These are phyloP conservation scores for Lomographa bimaculata DNA, from an alignment of 2,888 invertebrate species.

Conservation along the genomic window DNA sequence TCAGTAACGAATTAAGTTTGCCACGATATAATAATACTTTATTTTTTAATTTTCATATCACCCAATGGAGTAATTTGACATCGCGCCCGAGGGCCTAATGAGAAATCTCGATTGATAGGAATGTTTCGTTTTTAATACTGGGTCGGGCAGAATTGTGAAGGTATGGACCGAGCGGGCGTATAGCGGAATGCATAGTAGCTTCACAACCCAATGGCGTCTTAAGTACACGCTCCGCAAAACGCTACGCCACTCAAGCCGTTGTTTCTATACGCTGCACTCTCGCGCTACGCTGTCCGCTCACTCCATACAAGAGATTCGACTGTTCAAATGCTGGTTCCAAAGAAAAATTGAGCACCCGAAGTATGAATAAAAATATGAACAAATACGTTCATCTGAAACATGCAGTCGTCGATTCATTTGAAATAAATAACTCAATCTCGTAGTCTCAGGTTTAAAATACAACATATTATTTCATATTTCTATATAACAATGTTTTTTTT, in stretches of 20 bases:
- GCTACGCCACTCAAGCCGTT: no score
- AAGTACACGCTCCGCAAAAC: no score
- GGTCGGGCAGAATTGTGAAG: no score
- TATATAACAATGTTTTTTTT: constrained; percentile 15
- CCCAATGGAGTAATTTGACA: constrained; percentile 67
- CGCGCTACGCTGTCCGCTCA: no score
- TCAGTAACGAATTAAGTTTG: constrained; percentile 54
- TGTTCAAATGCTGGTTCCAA: constrained; percentile 28
- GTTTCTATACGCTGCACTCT: no score
- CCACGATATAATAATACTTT: constrained; percentile 72
- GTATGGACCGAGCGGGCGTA: no score
- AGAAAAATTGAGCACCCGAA: constrained; percentile 36
- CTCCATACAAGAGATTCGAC: no score
- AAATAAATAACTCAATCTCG: constrained; percentile 8
- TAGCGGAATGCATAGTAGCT: no score
- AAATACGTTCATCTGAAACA: constrained; percentile 5
- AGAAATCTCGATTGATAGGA: constrained; percentile 73
- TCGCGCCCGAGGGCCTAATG: constrained; percentile 49
- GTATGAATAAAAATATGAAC: constrained; percentile 27
- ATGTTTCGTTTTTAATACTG: constrained; percentile 77
- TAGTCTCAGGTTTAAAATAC: constrained; percentile 10
- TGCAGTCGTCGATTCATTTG: constrained; percentile 10
- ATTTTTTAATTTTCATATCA: constrained; percentile 64
- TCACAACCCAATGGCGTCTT: no score
- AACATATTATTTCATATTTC: constrained; percentile 26